Percentiles rank a stretch among this genome's conserved stretches.
These are phyloP conservation scores for Lydus trimaculatus DNA, from an alignment of 2,888 invertebrate genomes.

Conservation along the genomic window DNA sequence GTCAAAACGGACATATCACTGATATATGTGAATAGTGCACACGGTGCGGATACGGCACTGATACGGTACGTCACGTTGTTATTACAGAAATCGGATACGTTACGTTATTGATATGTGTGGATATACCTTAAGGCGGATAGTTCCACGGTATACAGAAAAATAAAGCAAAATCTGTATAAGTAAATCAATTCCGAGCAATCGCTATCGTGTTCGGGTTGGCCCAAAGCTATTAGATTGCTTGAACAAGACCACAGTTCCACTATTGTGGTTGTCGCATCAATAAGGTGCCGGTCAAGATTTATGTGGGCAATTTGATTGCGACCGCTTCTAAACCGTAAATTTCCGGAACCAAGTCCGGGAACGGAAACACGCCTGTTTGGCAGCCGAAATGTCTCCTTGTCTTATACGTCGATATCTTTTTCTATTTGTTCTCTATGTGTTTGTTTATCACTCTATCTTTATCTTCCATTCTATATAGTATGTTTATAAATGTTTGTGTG, in stretches of 20 bases:
- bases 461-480: neutral
- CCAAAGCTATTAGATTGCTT: conserved; percentile 47
- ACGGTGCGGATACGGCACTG: no score
- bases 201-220: conserved; percentile 33
- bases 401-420: conserved; percentile 19
- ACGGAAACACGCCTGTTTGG: conserved; percentile 44
- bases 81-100: no score
- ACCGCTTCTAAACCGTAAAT: conserved; percentile 49
- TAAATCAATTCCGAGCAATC: conserved; percentile 36
- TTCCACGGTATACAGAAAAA: conserved; percentile 16
- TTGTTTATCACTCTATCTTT: neutral
- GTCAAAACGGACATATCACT: no score
- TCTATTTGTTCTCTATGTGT: neutral
- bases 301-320: conserved; percentile 55
- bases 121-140: no score
- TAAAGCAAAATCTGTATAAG: conserved; percentile 31
- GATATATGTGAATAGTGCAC: no score
- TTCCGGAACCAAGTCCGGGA: conserved; percentile 36
- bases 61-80: no score
- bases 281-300: conserved; percentile 56
- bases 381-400: conserved; percentile 43
- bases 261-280: conserved; percentile 55
- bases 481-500: neutral
- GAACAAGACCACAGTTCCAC: conserved; percentile 49
- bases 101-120: no score